Evolutionary conservation across 2,888 invertebrate species (phyloP).

Genomic region (Meta bourneti): DNA sequence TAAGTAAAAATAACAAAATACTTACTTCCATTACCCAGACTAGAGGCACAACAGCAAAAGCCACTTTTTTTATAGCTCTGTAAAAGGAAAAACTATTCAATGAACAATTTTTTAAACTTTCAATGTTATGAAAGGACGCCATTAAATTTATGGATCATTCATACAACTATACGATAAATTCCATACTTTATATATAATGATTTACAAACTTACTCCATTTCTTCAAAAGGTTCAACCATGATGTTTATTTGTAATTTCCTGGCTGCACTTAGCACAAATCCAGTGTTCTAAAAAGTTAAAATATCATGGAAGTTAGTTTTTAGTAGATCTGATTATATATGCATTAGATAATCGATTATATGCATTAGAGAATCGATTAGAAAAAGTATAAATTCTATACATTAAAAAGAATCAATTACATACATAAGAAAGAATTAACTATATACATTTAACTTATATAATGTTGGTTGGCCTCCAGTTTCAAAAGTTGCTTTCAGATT

Average conservation of each 20-base stretch:
- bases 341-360: not conserved
- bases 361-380: too few relatives aligned
- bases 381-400: too few relatives aligned
- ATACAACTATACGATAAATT: not conserved
- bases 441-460: too few relatives aligned
- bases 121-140: too few relatives aligned
- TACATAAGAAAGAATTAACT: too few relatives aligned
- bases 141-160: too few relatives aligned
- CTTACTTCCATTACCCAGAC: slow-evolving; percentile 71
- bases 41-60: slow-evolving; percentile 48
- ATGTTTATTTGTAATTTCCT: slow-evolving; percentile 72
- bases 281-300: slow-evolving; percentile 56
- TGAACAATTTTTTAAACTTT: not conserved
- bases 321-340: too few relatives aligned
- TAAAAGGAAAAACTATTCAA: not conserved
- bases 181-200: not conserved
- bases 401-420: too few relatives aligned
- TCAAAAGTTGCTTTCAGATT: too few relatives aligned
- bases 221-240: slow-evolving; percentile 25
- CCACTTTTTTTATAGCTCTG: slow-evolving; percentile 40
- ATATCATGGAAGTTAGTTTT: too few relatives aligned
- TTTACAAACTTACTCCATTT: slow-evolving; percentile 54
- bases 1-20: not conserved
- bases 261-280: slow-evolving; percentile 62
- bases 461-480: too few relatives aligned